phyloP scores from a whole-genome alignment of 2,888 invertebrate genomes.

The Drosophila glabriapex region DNA sequence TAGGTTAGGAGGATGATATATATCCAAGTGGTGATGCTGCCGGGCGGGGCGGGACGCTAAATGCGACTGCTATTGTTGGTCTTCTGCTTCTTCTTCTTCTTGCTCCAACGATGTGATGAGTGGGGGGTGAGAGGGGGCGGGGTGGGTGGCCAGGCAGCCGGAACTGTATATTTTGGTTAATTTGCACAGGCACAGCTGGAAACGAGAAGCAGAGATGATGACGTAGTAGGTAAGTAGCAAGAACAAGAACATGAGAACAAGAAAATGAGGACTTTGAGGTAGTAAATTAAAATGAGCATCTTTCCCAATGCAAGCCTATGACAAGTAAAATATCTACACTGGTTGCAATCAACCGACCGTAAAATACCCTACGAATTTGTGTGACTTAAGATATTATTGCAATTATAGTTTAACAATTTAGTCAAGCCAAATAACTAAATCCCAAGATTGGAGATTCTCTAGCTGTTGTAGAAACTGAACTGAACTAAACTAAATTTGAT shows the following conservation, averaged over 20 bases:
- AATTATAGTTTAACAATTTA: not conserved
- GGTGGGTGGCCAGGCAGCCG: slow-evolving; percentile 51
- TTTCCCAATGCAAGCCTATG: not conserved
- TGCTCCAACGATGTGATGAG: slow-evolving; percentile 9
- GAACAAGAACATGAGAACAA: slow-evolving; percentile 7
- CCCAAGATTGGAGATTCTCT: not conserved
- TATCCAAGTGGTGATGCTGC: slow-evolving; percentile 25
- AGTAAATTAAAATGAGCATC: slow-evolving; percentile 27
- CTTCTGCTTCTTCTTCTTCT: not conserved
- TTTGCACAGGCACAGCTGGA: slow-evolving; percentile 79
- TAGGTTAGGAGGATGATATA: slow-evolving; percentile 14
- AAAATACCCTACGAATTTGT: slow-evolving; percentile 3
- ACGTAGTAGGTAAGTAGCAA: slow-evolving; percentile 74
- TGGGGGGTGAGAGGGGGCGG: slow-evolving; percentile 7
- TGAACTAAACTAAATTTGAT: not conserved
- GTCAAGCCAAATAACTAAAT: not conserved
- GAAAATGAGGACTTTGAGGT: slow-evolving; percentile 21
- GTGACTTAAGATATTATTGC: not conserved
- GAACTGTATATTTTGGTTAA: slow-evolving; percentile 79
- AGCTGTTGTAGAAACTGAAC: not conserved
- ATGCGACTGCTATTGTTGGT: slow-evolving; percentile 15
- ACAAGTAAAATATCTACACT: slow-evolving; percentile 33
- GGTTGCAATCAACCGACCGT: not conserved
- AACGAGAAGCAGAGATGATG: slow-evolving; percentile 62
- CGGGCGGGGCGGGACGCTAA: slow-evolving; percentile 33